A percentile compares a stretch with the other conserved stretches of the same genome.
Conservation (phyloP, 2,888 invertebrate genomes). For the Cyaniris semiargus region DNA sequence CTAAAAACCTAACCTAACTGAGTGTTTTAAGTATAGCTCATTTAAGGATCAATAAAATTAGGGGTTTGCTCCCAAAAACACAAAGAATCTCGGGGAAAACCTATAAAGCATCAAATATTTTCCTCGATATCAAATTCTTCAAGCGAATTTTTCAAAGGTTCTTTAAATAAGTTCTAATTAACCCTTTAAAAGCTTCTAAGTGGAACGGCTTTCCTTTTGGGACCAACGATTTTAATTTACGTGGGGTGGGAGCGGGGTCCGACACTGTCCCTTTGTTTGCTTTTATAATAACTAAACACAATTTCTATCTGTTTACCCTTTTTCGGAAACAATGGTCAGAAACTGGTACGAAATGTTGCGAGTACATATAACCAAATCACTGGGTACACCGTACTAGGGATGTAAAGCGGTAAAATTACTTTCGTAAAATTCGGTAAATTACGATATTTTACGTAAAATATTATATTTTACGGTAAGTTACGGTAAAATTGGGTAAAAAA, state of each 20-base stretch:
- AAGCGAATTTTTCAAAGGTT: slow-evolving; percentile 38
- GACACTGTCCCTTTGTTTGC: slow-evolving; percentile 33
- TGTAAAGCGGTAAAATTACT: too few relatives aligned
- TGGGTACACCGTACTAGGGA: too few relatives aligned
- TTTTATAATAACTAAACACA: slow-evolving; percentile 26
- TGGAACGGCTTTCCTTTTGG: slow-evolving; percentile 40
- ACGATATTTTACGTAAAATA: too few relatives aligned
- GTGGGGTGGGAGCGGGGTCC: slow-evolving; percentile 37
- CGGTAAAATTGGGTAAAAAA: too few relatives aligned
- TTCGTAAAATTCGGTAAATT: too few relatives aligned
- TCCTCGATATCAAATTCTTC: slow-evolving; percentile 35
- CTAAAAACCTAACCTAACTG: too few relatives aligned
- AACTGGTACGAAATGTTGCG: background rate
- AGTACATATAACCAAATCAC: background rate
- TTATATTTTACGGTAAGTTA: too few relatives aligned
- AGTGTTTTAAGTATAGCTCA: background rate
- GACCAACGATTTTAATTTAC: slow-evolving; percentile 41
- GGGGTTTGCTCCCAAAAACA: background rate
- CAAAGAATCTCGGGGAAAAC: background rate
- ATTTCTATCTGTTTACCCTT: slow-evolving; percentile 10
- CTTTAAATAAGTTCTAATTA: slow-evolving; percentile 43
- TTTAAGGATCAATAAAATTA: background rate
- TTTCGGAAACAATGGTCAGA: background rate
- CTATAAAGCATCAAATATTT: slow-evolving; percentile 5
- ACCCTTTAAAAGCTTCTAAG: slow-evolving; percentile 43